Base-by-base conservation (phyloP, 2,888 invertebrate species). In the Drosophila paranaensis region DNA sequence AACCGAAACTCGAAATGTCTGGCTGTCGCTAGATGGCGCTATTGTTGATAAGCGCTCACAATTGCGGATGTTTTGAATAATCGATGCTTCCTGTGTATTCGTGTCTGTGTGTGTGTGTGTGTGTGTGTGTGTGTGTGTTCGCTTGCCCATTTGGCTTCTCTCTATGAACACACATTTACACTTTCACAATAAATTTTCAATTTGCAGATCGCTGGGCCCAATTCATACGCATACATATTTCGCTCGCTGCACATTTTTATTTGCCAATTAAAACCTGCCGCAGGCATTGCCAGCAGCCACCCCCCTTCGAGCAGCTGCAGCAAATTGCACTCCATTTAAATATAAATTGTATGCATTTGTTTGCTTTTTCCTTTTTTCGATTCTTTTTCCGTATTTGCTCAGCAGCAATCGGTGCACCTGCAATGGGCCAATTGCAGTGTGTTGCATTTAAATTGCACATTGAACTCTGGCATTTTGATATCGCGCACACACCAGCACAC, bases 21-120 rank as follows among this genome's bases (percentile, higher is more conserved):
- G 61, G 60, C 68, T 74, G 78, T 55, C 80, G 75, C 58, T 83
- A 82, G 86, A 85, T 86, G 85, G 78, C 80, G 88, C 86, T 74
- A 66, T 79, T 76, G 88, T 86, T 88, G 85, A 88, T 86, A 83
- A 86, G 80, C 80, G 71, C 71, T 76, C 71, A 39, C 73, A 84
- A 86, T 83, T 84, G 88, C 87, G 88, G 87, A 86, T 86, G 82
- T 86, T 88, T 88, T 86, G 87, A 86, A 86, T 86, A 86, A 86
- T 86, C 86, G 86, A 86, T 86, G 88, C 73, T 84, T 88, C 86
- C 88, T 81, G 74, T 40, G 50, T 42, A 37, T 27, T 33, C 27
- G 27, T 48, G n/a, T n/a, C n/a, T n/a, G n/a, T n/a, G n/a, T n/a
- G 33, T 20, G n/a, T n/a, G n/a, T n/a, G 8, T 3, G 37, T 37